These are phyloP conservation scores for Pseudomyrmex flavicornis DNA, from an alignment of 1,140 invertebrate species.

Conservation along the genomic window DNA sequence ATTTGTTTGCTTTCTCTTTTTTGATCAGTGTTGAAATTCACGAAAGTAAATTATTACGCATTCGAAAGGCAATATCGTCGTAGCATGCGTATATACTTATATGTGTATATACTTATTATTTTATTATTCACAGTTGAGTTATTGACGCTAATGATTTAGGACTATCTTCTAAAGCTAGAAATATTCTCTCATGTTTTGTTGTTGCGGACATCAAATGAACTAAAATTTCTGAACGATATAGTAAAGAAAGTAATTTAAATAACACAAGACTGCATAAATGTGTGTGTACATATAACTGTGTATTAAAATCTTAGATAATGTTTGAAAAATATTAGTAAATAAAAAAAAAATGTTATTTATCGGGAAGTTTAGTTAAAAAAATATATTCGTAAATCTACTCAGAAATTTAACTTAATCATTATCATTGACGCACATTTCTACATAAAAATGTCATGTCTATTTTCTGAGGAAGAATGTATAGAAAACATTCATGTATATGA, in stretches of 20 bases:
- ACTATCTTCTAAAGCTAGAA: neutral
- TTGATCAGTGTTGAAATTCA: constrained; percentile 46
- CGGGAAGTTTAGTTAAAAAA: neutral
- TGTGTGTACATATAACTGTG: neutral
- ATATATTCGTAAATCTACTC: neutral
- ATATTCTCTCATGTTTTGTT: neutral
- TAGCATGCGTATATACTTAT: neutral
- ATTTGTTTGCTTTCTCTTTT: constrained; percentile 59
- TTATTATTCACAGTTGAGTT: constrained; percentile 5
- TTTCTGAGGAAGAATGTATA: no score
- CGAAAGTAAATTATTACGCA: constrained; percentile 40
- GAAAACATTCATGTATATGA: no score
- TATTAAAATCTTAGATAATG: neutral
- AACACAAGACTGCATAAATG: neutral
- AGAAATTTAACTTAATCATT: neutral
- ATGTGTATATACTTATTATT: no score
- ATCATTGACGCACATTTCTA: no score
- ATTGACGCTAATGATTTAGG: constrained; percentile 40
- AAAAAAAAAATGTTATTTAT: neutral
- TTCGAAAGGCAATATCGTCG: neutral
- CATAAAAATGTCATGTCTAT: no score
- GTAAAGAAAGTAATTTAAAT: neutral
- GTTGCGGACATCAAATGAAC: neutral
- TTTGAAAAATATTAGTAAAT: neutral
- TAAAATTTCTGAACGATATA: neutral